Evolutionary conservation across 2,888 invertebrate genomes (phyloP).

Genomic region (Hofmannophila pseudospretella): DNA sequence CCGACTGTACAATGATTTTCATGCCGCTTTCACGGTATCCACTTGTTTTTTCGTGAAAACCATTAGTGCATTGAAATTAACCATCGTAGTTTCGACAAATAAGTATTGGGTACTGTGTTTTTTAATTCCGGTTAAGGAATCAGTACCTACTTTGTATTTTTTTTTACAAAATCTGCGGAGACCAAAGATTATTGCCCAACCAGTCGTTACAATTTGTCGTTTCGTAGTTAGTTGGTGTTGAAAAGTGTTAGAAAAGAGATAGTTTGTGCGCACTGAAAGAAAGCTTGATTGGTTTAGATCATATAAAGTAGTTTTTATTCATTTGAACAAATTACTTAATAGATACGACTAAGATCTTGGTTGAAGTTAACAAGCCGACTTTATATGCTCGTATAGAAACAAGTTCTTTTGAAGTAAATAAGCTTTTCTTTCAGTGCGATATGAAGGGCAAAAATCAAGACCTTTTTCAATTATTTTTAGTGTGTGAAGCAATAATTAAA

Average conservation of each 20-base stretch:
- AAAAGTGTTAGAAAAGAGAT: not conserved
- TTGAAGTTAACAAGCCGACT: too few relatives aligned
- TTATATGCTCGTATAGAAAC: too few relatives aligned
- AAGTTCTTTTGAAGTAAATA: too few relatives aligned
- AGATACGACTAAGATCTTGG: too few relatives aligned
- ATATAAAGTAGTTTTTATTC: too few relatives aligned
- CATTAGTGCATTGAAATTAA: slow-evolving; percentile 69
- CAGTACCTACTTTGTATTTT: slow-evolving; percentile 5
- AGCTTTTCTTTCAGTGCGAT: too few relatives aligned
- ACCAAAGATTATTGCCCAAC: slow-evolving; percentile 13
- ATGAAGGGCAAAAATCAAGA: too few relatives aligned
- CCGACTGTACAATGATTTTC: slow-evolving; percentile 37
- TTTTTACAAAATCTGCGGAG: slow-evolving; percentile 23
- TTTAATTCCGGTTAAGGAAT: slow-evolving; percentile 22
- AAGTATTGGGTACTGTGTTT: slow-evolving; percentile 25
- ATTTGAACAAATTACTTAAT: too few relatives aligned
- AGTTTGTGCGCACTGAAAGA: too few relatives aligned
- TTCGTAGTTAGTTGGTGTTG: slow-evolving; percentile 8
- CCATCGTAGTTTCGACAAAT: slow-evolving; percentile 39
- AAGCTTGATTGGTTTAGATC: too few relatives aligned
- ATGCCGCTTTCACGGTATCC: slow-evolving; percentile 60
- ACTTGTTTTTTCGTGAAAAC: slow-evolving; percentile 45
- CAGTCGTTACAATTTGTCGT: slow-evolving; percentile 17
- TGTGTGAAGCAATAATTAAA: not conserved
- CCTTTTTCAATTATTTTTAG: not conserved